Percentiles rank a stretch among this genome's conserved stretches.
Conservation (phyloP, 1,140 invertebrate genomes). For the Drosophila auraria region DNA sequence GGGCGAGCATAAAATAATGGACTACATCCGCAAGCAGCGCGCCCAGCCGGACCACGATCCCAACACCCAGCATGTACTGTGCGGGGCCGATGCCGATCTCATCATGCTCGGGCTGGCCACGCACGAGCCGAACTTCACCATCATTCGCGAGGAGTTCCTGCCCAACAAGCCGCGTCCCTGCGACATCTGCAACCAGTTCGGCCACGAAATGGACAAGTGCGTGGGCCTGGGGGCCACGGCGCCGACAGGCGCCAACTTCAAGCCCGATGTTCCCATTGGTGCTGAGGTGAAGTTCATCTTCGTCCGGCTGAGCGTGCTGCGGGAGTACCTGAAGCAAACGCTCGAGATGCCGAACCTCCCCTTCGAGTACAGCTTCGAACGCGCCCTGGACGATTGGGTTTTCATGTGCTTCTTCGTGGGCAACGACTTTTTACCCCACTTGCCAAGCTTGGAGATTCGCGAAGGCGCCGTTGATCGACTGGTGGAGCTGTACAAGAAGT, state of each 20-base stretch:
- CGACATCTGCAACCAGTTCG: conserved; percentile 97
- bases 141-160: conserved; percentile 99
- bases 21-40: conserved; percentile 98
- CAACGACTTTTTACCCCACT: conserved; percentile 99
- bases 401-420: conserved; percentile 99
- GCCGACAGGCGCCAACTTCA: conserved; percentile 54
- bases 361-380: conserved; percentile 94
- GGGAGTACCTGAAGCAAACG: conserved; percentile 98
- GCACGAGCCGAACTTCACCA: conserved; percentile 99
- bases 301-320: conserved; percentile 95
- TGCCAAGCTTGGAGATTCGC: conserved; percentile 98
- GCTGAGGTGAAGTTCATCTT: conserved; percentile 94
- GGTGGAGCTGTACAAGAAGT: conserved; percentile 97
- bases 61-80: conserved; percentile 98
- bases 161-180: conserved; percentile 98
- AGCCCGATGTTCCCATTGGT: conserved; percentile 86
- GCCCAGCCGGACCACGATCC: conserved; percentile 98
- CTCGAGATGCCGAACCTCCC: conserved; percentile 97
- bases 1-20: conserved; percentile 99
- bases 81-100: conserved; percentile 99
- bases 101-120: conserved; percentile 99
- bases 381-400: conserved; percentile 99
- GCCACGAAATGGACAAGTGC: conserved; percentile 98
- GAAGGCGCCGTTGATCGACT: conserved; percentile 99
- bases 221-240: conserved; percentile 88